Base-by-base conservation (phyloP, 2,888 invertebrate species). In the Ellobium chinense region DNA sequence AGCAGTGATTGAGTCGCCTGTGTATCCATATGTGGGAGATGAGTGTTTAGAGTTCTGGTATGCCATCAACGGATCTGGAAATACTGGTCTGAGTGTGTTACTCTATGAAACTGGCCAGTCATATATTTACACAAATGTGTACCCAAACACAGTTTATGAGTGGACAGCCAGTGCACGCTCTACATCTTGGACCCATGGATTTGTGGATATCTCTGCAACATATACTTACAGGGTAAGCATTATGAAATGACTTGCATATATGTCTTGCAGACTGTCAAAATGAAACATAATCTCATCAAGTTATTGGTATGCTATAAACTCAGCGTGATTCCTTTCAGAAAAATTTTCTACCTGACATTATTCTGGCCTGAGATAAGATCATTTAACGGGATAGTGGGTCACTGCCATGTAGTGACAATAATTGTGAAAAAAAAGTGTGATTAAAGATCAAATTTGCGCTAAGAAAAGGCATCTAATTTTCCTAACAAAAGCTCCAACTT, bases 31-130 rank as follows among this genome's bases (percentile, higher is more conserved):
- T 36, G 66, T 54, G 34, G 63, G 66, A n/a, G 76, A 76, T 56
- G 76, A 76, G 56, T 76, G 76, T 56, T 24, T 76, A 54, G 39
- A 65, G 29, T 76, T 76, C 36, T 76, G 66, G 65, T 76, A 66
- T 27, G 24, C 46, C 54, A 76, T 66, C 36, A 39, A 63, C 31
- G 76, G 76, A 24, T 65, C 65, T 27, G 66, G 31, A 24, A 29
- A 29, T 12, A 65, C 66, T 24, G 31, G 46, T 29, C 58, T 76
- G 21, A 56, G 27, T 36, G 56, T 76, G 21, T n/a, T 54, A 18
- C 14, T 65, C 24, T 54, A 46, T 27, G 34, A 46, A 36, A 34
- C 14, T 36, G 63, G 34, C 18, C 65, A 34, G 36, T 46, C 46
- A 12, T 7, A 46, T 46, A 18, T 18, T 46, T 7, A 12, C 46